Evolutionary conservation across 23 tunicate genomes (phyloP).

Genomic region (Phallusia fumigata): DNA sequence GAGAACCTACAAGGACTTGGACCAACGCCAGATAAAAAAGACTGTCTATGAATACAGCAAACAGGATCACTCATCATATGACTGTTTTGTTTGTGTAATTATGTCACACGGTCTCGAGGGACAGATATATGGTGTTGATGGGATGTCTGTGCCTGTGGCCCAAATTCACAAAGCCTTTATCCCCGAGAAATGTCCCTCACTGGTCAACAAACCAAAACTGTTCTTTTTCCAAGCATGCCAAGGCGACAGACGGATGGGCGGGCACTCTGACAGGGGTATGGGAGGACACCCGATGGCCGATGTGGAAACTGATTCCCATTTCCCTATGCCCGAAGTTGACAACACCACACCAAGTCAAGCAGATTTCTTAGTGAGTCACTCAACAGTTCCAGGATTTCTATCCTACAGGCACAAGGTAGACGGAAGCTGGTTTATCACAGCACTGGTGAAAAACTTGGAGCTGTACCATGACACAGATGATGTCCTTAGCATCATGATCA

Average conservation of each 20-base stretch:
- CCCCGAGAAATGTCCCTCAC: constrained; percentile 50
- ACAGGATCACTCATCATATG: constrained; percentile 36
- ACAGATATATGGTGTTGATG: constrained; percentile 72
- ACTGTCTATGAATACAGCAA: constrained; percentile 19
- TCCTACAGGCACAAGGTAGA: constrained; percentile 39
- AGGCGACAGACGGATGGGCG: constrained; percentile 59
- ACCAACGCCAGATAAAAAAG: constrained; percentile 25
- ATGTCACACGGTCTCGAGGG: constrained; percentile 81
- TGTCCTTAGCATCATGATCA: constrained; percentile 58
- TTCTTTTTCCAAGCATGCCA: constrained; percentile 86
- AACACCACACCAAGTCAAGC: constrained; percentile 17
- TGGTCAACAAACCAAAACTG: constrained; percentile 68
- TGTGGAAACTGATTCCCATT: constrained; percentile 27
- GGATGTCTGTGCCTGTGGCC: constrained; percentile 22
- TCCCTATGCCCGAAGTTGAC: neutral
- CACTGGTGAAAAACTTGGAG: constrained; percentile 27
- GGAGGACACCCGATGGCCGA: constrained; percentile 31
- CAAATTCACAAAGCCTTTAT: constrained; percentile 29
- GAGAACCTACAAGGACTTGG: constrained; percentile 32
- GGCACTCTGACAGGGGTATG: neutral
- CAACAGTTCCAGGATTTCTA: constrained; percentile 76
- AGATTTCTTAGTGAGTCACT: constrained; percentile 58
- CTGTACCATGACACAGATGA: constrained; percentile 39
- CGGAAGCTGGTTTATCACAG: constrained; percentile 48
- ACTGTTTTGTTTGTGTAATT: constrained; percentile 34